Evolutionary conservation across 2,888 invertebrate genomes (phyloP).

Genomic region (Clunio marinus): DNA sequence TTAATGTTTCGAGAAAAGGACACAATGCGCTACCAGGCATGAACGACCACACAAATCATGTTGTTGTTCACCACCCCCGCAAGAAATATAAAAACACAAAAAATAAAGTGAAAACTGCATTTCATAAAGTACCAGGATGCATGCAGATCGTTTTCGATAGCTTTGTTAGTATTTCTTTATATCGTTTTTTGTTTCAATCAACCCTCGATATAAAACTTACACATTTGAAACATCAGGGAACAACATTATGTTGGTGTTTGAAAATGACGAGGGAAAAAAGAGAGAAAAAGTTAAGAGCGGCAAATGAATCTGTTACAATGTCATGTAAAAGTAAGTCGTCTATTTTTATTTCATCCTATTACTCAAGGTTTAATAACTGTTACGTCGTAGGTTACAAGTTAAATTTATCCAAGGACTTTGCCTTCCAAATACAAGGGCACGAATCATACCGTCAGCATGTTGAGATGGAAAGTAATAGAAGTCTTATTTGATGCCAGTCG

Average conservation of each 20-base stretch:
- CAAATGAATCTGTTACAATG: conserved; percentile 12
- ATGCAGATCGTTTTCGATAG: background rate
- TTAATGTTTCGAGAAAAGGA: background rate
- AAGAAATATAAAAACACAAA: background rate
- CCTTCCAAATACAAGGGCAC: background rate
- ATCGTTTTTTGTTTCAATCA: too few relatives aligned
- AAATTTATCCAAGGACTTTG: background rate
- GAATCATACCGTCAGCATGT: background rate
- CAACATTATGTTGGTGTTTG: background rate
- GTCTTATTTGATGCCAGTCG: background rate
- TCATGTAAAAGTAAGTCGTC: conserved; percentile 26
- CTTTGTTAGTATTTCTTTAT: too few relatives aligned
- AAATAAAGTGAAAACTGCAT: background rate
- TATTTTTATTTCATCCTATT: conserved; percentile 14
- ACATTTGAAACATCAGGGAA: background rate
- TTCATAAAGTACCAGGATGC: background rate
- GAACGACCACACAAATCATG: too few relatives aligned
- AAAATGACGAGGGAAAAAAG: background rate
- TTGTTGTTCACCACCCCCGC: background rate
- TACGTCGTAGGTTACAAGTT: conserved; percentile 33
- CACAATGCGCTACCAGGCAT: background rate
- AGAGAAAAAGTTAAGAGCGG: background rate
- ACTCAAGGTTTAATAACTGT: conserved; percentile 36
- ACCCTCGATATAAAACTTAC: too few relatives aligned
- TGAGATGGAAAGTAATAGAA: conserved; percentile 2